phyloP scores from a whole-genome alignment of 1,140 invertebrate genomes.

The Megalonaias nervosa region DNA sequence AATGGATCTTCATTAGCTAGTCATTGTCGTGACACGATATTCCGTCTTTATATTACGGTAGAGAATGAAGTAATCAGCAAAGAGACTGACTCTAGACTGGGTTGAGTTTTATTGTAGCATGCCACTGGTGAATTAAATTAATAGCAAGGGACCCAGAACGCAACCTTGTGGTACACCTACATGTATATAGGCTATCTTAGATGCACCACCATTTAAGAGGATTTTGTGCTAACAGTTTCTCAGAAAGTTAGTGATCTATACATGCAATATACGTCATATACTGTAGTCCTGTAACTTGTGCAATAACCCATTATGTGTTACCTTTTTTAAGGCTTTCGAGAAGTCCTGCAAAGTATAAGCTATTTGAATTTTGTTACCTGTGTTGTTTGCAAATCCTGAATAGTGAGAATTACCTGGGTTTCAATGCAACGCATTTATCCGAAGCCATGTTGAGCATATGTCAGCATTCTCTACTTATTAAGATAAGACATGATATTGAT shows the following conservation, averaged over 20 bases:
- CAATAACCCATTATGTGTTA: constrained; percentile 14
- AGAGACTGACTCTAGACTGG: neutral
- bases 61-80: constrained; percentile 12
- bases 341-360: constrained; percentile 10
- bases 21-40: neutral
- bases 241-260: constrained; percentile 29
- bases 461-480: neutral
- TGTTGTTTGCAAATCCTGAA: constrained; percentile 8
- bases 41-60: neutral
- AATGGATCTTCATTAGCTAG: constrained; percentile 10
- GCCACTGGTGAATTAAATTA: constrained; percentile 15
- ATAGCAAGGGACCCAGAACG: constrained; percentile 31
- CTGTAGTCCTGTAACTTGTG: constrained; percentile 20
- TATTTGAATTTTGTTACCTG: neutral
- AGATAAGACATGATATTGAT: no score
- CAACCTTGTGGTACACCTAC: constrained; percentile 18
- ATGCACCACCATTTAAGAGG: constrained; percentile 7
- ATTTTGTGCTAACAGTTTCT: constrained; percentile 13
- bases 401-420: constrained; percentile 18
- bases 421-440: constrained; percentile 5
- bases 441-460: constrained; percentile 29
- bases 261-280: neutral
- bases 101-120: neutral
- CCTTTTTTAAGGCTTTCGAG: constrained; percentile 33
- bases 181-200: constrained; percentile 1